Conservation (phyloP, 2,888 invertebrate species). For the Oscheius sp. region DNA sequence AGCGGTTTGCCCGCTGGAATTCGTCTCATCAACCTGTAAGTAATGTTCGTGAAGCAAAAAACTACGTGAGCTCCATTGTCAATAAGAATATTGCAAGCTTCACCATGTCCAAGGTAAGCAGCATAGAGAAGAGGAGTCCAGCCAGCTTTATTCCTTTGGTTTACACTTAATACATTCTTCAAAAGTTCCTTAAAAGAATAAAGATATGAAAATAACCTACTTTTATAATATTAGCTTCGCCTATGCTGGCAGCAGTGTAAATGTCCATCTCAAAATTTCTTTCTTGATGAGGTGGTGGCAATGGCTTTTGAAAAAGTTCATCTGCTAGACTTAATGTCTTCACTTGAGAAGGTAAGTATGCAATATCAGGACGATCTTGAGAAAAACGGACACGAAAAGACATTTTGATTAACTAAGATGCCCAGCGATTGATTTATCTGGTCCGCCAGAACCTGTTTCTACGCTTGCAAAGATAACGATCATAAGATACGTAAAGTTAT, state of each 20-base stretch:
- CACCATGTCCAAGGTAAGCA: conserved; percentile 89
- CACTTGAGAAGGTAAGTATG: conserved; percentile 37
- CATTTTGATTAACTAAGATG: too few relatives aligned
- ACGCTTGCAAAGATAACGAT: conserved; percentile 10
- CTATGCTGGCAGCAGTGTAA: conserved; percentile 56
- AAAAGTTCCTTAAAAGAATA: conserved; percentile 10
- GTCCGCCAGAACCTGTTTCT: not conserved
- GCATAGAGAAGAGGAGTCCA: conserved; percentile 97
- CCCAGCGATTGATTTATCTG: not conserved
- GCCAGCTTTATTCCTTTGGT: conserved; percentile 75
- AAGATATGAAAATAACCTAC: too few relatives aligned
- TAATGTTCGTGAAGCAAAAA: not conserved
- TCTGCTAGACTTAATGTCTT: conserved; percentile 20
- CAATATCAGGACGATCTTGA: conserved; percentile 44
- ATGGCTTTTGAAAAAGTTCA: conserved; percentile 39
- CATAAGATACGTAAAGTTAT: not conserved
- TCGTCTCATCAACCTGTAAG: conserved; percentile 53
- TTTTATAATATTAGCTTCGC: conserved; percentile 43
- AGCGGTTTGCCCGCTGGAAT: conserved; percentile 69
- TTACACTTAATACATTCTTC: conserved; percentile 30
- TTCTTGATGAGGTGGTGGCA: conserved; percentile 37
- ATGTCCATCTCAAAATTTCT: conserved; percentile 48
- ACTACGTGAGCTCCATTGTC: conserved; percentile 81
- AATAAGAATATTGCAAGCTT: conserved; percentile 83
- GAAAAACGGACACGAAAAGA: conserved; percentile 48